These are phyloP conservation scores for Ardeotis arabs DNA, from an alignment of 2,113 vertebrate genomes.

Conservation along the genomic window DNA sequence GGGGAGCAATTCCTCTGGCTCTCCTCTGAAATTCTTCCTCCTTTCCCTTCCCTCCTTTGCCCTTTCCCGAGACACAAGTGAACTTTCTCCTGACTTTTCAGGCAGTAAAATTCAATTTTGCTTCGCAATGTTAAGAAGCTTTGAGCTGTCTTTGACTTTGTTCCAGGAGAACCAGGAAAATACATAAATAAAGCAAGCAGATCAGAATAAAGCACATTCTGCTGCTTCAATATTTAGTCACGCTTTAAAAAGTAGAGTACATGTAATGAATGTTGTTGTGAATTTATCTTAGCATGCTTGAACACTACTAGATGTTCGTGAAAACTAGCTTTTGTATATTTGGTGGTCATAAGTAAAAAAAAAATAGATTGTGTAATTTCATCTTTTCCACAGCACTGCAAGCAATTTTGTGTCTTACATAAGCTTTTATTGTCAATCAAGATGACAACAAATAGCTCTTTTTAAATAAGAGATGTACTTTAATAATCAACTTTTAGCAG, in stretches of 20 bases:
- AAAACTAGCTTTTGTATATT: neutral
- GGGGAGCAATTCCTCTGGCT: neutral
- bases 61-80: neutral
- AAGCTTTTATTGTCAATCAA: neutral
- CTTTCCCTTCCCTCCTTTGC: neutral
- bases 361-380: neutral
- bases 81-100: neutral
- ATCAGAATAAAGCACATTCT: neutral
- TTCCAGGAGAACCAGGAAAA: neutral
- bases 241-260: neutral
- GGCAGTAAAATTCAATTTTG: neutral
- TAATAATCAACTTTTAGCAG: conserved; percentile 39
- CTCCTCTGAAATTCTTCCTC: neutral
- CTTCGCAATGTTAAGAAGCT: neutral
- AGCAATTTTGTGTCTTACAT: neutral
- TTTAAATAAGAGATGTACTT: conserved; percentile 2
- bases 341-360: neutral
- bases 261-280: neutral
- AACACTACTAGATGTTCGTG: neutral
- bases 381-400: neutral
- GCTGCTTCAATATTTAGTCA: neutral
- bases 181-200: neutral
- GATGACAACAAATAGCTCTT: neutral
- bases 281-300: neutral
- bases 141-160: neutral